phyloP scores from a whole-genome alignment of 2,797 vertebrate species.

The Thaleichthys pacificus region DNA sequence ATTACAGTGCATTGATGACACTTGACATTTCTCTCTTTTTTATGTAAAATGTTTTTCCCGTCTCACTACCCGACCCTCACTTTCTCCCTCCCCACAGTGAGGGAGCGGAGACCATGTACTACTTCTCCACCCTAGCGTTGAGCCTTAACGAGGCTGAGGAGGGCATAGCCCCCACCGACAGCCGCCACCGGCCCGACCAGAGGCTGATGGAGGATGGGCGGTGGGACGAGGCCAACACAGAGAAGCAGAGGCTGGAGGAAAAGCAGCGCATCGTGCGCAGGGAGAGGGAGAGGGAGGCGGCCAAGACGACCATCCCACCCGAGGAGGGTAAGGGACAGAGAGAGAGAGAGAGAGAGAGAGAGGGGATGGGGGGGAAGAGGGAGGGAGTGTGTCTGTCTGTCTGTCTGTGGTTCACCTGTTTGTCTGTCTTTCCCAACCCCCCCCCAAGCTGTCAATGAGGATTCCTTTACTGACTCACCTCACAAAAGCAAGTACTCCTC shows the following conservation, averaged over 20 bases:
- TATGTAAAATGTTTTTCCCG: background rate
- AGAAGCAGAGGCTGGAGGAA: conserved; percentile 94
- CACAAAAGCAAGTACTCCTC: conserved; percentile 78
- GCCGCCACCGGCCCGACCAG: conserved; percentile 89
- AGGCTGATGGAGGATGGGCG: conserved; percentile 91
- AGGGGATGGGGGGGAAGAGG: background rate
- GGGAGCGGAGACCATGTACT: conserved; percentile 94
- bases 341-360: background rate
- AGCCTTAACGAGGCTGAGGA: conserved; percentile 87
- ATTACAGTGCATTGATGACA: too few relatives aligned
- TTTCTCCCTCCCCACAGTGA: conserved; percentile 72
- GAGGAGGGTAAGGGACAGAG: conserved; percentile 79
- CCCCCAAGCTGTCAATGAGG: conserved; percentile 72
- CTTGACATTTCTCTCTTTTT: background rate
- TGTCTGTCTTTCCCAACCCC: conserved; percentile 58
- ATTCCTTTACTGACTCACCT: conserved; percentile 73
- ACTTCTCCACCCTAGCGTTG: conserved; percentile 91
- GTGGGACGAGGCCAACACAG: conserved; percentile 93
- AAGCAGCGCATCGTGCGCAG: conserved; percentile 85
- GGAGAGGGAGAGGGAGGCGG: conserved; percentile 83
- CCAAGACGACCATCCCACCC: conserved; percentile 65
- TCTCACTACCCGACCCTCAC: background rate
- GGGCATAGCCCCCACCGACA: conserved; percentile 88
- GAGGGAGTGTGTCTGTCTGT: background rate
- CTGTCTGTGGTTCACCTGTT: background rate